Evolutionary conservation across 2,888 invertebrate genomes (phyloP), one percentile per base, ranked within the genome.

Genomic region (Amitus sp.): DNA sequence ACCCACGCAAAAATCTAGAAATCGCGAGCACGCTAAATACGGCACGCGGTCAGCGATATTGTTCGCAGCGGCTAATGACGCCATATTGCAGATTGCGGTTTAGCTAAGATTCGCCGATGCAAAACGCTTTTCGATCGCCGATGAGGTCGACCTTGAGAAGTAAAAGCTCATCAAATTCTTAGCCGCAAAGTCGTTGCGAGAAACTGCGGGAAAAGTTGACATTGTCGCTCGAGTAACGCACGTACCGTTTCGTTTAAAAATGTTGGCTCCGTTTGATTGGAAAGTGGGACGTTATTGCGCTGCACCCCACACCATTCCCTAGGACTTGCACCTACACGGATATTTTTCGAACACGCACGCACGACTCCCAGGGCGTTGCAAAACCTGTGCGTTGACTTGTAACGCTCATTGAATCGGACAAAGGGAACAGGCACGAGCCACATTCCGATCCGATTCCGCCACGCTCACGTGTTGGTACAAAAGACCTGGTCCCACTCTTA

Each of bases 251-350:
- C 9, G 4, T 15, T n/a, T 12, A 12, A 9, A 5, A 13, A 15
- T 9, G 62, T 33, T 60, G 70, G 62, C 72, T 75, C 69, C 65
- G 73, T 73, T 74, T 77, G 74, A 76, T 77, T 77, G 76, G 77
- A 79, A 79, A 78, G 77, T 78, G 73, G 77, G 75, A 75, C 76
- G 75, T 65, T 69, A 66, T 71, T 68, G 71, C 73, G 67, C 68
- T 65, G 67, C 66, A 66, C 71, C 66, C 67, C 68, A 67, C 51
- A 62, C 71, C 73, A 73, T 62, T 56, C 34, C 49, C 43, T 60
- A 62, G 54, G 58, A 54, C 52, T 58, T 47, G 47, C 60, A 59
- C 51, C 47, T 18, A 62, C 65, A 65, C 45, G 42, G 43, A 15
- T 40, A 20, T 37, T 17, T 47, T 37, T 47, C 23, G 23, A 55